Evolutionary conservation across 2,113 vertebrate species (phyloP).

Genomic region (Lucifuga dentata): DNA sequence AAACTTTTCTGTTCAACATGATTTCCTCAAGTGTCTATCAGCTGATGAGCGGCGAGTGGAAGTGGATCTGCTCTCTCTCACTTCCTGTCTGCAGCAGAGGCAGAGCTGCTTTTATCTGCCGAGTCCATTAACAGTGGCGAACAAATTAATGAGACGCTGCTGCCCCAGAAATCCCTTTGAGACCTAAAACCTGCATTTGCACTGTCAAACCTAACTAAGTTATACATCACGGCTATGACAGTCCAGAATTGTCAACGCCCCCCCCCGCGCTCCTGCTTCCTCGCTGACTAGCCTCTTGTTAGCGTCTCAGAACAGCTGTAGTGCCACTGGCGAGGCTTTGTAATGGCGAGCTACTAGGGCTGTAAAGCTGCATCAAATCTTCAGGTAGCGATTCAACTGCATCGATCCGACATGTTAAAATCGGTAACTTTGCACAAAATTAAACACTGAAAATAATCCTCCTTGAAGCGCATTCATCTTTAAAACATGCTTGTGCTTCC

Average conservation of each 20-base stretch:
- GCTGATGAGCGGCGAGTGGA: not conserved
- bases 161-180: constrained; percentile 44
- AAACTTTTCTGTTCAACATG: too few species aligned
- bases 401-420: too few species aligned
- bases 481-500: too few species aligned
- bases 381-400: too few species aligned
- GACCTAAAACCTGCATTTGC: constrained; percentile 37
- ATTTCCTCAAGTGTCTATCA: not conserved
- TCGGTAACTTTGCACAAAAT: too few species aligned
- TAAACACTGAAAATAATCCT: too few species aligned
- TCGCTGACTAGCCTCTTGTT: constrained; percentile 24
- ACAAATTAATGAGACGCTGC: constrained; percentile 41
- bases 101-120: constrained; percentile 36
- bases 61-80: not conserved
- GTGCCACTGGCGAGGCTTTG: not conserved
- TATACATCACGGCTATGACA: constrained; percentile 27
- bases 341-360: not conserved
- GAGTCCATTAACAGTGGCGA: constrained; percentile 37
- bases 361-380: too few species aligned
- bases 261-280: constrained; percentile 15
- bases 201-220: constrained; percentile 27
- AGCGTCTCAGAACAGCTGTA: not conserved
- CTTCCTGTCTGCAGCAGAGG: not conserved
- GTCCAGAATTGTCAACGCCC: constrained; percentile 9
- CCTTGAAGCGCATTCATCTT: too few species aligned